Conservation (phyloP, 92 coral and sea anemone genomes). For the Epizoanthus stellaris region DNA sequence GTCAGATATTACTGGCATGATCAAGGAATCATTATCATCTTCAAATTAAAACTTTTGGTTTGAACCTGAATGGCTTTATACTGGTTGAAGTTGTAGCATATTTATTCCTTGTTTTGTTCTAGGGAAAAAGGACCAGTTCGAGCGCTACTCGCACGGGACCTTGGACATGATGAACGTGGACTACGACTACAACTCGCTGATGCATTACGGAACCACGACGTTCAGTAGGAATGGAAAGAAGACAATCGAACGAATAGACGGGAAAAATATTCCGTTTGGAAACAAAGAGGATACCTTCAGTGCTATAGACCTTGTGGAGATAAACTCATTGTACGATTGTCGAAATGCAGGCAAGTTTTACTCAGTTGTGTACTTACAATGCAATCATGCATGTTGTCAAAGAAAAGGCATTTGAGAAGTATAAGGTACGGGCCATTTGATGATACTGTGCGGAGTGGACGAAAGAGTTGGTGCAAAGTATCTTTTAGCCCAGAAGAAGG, state of each 20-base stretch:
- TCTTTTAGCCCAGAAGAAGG: no score
- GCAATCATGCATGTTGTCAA: no score
- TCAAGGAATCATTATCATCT: no score
- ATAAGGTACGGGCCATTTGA: no score
- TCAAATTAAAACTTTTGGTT: no score
- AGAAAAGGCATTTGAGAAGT: no score
- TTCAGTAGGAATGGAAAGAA: slow-evolving; percentile 46
- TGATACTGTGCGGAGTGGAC: no score
- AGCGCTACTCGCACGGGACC: slow-evolving; percentile 45
- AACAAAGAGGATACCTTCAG: slow-evolving; percentile 39
- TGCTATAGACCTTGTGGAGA: slow-evolving; percentile 48
- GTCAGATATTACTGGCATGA: no score
- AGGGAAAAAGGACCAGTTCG: slow-evolving; percentile 39
- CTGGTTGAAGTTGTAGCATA: no score
- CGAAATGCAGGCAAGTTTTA: slow-evolving; percentile 12
- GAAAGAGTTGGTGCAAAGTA: no score
- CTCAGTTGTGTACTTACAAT: not conserved
- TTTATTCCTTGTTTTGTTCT: not conserved
- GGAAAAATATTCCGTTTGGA: slow-evolving; percentile 34
- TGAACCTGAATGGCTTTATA: no score
- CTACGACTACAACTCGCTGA: slow-evolving; percentile 44
- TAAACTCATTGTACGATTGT: slow-evolving; percentile 54
- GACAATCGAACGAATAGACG: slow-evolving; percentile 47
- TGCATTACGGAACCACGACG: slow-evolving; percentile 57
- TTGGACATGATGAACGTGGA: slow-evolving; percentile 50